A percentile compares a stretch with the other conserved stretches of the same genome.
These are phyloP conservation scores for Gymnopithys bicolor DNA, from an alignment of 2,797 vertebrate genomes.

Conservation along the genomic window DNA sequence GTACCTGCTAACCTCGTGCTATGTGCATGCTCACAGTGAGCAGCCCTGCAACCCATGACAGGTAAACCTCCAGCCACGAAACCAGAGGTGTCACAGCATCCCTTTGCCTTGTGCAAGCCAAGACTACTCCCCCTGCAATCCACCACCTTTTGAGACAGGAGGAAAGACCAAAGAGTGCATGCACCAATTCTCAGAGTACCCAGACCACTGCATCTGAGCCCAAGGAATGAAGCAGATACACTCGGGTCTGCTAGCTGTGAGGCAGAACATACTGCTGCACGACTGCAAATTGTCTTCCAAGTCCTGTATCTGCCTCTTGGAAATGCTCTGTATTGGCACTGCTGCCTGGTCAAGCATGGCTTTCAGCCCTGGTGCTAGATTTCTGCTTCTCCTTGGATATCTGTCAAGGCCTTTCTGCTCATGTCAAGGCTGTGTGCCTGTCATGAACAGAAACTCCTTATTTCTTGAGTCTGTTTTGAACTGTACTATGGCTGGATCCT, in stretches of 20 bases:
- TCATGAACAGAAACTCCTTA: not conserved
- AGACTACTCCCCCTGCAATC: not conserved
- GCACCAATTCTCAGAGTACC: not conserved
- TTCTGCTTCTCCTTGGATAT: not conserved
- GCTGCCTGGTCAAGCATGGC: not conserved
- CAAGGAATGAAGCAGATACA: slow-evolving; percentile 14
- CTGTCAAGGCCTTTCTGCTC: not conserved
- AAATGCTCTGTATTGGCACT: not conserved
- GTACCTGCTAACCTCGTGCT: not conserved
- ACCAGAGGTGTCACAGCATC: not conserved
- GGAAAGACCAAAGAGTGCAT: not conserved
- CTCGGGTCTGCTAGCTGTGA: not conserved
- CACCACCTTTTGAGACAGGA: not conserved
- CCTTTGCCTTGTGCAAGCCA: not conserved
- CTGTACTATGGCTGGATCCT: not conserved
- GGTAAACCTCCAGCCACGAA: not conserved
- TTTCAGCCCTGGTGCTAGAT: not conserved
- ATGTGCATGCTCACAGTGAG: fast-evolving
- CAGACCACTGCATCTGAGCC: not conserved
- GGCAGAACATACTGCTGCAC: not conserved
- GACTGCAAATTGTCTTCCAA: not conserved
- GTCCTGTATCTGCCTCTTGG: not conserved
- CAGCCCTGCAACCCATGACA: fast-evolving
- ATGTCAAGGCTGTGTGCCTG: not conserved
- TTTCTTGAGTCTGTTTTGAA: not conserved